Base-by-base conservation (phyloP, 2,797 vertebrate species). In the Thaleichthys pacificus region DNA sequence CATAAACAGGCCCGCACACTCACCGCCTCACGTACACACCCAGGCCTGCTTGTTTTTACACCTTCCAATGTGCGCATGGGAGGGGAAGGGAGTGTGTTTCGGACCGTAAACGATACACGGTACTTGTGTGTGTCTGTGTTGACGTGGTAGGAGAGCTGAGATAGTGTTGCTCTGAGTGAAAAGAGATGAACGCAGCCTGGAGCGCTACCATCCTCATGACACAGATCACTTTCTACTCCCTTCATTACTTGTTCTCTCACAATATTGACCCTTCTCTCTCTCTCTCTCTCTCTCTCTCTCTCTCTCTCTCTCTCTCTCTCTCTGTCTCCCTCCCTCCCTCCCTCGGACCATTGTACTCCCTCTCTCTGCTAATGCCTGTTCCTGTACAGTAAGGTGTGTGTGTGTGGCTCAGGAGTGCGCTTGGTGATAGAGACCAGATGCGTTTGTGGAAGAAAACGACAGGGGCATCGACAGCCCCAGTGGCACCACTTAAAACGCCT, bases 1-100 rank as follows among this genome's bases (percentile, higher is more conserved):
- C 72, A 66, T 74, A 86, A 84, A 82, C 66, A 61, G 35, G 58
- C 77, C 62, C 75, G 68, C 77, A 74, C 65, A 70, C 68, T n/a
- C 73, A 58, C 21, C 19, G 30, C 57, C 32, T 6, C 54, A 57
- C 14, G 61, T 14, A 38, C 35, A 54, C 42, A 42, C 28, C n/a
- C 54, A 8, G 5, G 5, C 17, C 15, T 17, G 47, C 4, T 5
- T 11, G 6, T 64, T 3, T 3, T 22, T 5, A 22, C 12, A 15
- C 30, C 8, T 15, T 24, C 14, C n/a, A 5, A 19, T 28, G 42
- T 61, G 60, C 26, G 58, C 26, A 26, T 26, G 60, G 2, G 19
- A 5, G 51, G 51, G 17, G 15, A 17, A 54, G 51, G 15, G 51
- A 54, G 6, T n/a, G 19, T 54, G 51, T 54, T n/a, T n/a, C n/a